Evolutionary conservation across 2,113 vertebrate genomes (phyloP).

Genomic region (Casuarius casuarius): DNA sequence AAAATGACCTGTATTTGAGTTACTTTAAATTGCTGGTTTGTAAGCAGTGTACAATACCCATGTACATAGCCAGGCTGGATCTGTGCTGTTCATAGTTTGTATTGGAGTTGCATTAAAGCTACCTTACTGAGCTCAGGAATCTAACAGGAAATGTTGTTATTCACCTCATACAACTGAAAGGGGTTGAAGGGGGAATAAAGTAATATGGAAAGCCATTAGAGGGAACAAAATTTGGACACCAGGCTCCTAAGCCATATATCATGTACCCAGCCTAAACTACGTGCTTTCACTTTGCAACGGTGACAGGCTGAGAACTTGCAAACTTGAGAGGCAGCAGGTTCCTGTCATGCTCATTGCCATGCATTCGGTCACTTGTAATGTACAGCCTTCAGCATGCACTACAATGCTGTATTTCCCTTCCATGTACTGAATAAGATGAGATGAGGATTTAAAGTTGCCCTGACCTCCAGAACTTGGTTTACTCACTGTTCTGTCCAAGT

Average conservation of each 20-base stretch:
- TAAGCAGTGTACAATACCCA: accelerated
- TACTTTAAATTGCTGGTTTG: neutral
- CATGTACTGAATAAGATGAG: too few relatives aligned
- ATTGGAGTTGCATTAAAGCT: neutral
- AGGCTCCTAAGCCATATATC: neutral
- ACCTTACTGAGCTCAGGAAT: neutral
- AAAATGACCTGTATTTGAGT: neutral
- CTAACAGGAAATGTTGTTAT: neutral
- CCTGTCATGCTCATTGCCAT: neutral
- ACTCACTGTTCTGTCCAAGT: neutral
- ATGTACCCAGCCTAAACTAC: neutral
- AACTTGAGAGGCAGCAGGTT: neutral
- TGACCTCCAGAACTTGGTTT: neutral
- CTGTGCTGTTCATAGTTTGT: neutral
- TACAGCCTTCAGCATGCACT: neutral
- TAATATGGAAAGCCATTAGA: neutral
- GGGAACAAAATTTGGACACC: neutral
- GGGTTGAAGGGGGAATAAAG: neutral
- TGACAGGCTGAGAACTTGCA: neutral
- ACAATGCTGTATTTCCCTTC: neutral
- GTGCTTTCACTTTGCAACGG: neutral
- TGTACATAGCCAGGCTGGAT: neutral
- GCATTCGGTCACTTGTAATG: neutral
- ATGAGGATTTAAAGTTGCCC: neutral
- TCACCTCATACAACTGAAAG: neutral